Evolutionary conservation across 2,113 vertebrate genomes (phyloP), one percentile per base, ranked within the genome.

Genomic region (Ameiurus melas): DNA sequence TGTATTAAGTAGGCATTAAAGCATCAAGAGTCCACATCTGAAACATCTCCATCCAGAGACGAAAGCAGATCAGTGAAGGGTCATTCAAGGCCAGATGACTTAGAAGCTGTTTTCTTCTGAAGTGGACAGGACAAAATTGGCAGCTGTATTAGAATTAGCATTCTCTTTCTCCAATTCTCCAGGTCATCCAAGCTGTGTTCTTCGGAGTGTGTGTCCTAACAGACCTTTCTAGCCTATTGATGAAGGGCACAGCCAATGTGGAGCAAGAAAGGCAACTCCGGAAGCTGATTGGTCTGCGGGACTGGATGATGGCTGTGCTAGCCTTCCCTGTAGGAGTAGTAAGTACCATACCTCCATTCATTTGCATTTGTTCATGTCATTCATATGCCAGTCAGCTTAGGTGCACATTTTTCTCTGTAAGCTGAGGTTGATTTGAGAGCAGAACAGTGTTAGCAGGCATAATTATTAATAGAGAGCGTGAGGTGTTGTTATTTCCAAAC

Each of bases 311-410:
- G 96, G 97, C 98, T 0, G 97, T 99, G 43, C 88, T 99, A 89
- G 98, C 98, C 88, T 99, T 99, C 91, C 98, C 98, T 39, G 95
- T 98, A 8, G 98, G 98, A 91, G 96, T 97, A 95, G 98, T 99
- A 95, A 97, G 98, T 96, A 75, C n/a, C 51, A 22, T 68, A 19
- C 39, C 58, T 80, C 27, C 25, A 30, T 71, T 71, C 30, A 36
- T 51, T 68, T 43, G 36, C 2, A 0, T 20, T 33, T 57, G 5
- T 79, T 51, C 1, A 3, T 47, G 70, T 73, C 16, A 73, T 20
- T 39, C 33, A 36, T 36, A 73, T 9, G 5, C 13, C 9, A 16
- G 43, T 51, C 43, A 78, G 9, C 33, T 8, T 43, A 70, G 68
- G n/a, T 33, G 17, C 4, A 5, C 27, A 25, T 27, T 25, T 64